Base-by-base conservation (phyloP, 2,888 invertebrate species). In the Podotricha telesiphe region DNA sequence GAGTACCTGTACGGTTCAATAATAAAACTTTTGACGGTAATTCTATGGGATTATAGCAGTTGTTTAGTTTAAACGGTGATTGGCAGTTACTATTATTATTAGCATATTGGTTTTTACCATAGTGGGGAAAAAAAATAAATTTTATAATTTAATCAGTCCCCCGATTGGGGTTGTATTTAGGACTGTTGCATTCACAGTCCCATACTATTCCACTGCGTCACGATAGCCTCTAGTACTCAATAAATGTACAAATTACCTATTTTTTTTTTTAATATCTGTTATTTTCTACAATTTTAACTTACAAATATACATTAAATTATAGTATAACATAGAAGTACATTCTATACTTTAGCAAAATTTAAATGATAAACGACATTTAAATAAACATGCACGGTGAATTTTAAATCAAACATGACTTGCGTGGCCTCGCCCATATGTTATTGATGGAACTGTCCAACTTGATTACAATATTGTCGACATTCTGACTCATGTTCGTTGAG, bases 371-470 rank as follows among this genome's bases (percentile, higher is more conserved):
- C 40, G 67, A 72, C 66, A 63, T 19, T 53, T 45, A 40, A 53
- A 72, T 72, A 67, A 64, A 69, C 69, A 69, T 72, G 63, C 65
- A 69, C 71, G 71, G 65, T 72, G 75, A 69, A 71, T 70, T 71
- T 73, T 76, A 76, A 77, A 73, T 74, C 73, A 74, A 76, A 75
- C 74, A 72, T 69, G 71, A 69, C 71, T 58, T 10, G 67, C 64
- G 71, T 55, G 69, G 64, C 70, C 73, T 75, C 68, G 69, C 68
- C 68, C 59, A 75, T 75, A 71, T 75, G 74, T 74, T 81, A 80
- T 81, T 75, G 78, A 79, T 82, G 20, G 62, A 62, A 50, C 50
- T 62, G 62, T 62, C 62, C 15, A 45, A 80, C 77, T 70, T 61
- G 55, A 62, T 62, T 62, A 62, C 50, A 62, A 62, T 62, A 62